Percentiles rank a stretch among this genome's conserved stretches.
Evolutionary conservation across 2,888 invertebrate genomes (phyloP).

Genomic region (Crossocerus cetratus): DNA sequence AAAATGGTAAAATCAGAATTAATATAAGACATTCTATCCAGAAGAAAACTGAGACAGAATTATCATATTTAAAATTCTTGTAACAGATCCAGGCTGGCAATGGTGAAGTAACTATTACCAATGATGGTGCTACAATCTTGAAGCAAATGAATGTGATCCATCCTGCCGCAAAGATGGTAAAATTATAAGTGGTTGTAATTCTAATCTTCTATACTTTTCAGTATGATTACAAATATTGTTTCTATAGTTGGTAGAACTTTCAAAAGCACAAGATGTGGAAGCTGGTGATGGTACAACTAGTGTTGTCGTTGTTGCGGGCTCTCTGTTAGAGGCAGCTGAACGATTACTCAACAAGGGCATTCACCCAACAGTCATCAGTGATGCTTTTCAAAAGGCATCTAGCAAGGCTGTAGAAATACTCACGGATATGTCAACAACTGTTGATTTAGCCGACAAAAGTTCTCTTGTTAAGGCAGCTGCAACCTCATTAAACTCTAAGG

Average conservation of each 20-base stretch:
- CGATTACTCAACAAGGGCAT: constrained; percentile 95
- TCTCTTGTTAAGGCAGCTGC: constrained; percentile 96
- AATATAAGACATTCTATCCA: neutral
- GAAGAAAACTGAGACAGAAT: neutral
- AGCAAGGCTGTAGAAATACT: constrained; percentile 87
- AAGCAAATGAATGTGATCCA: constrained; percentile 99
- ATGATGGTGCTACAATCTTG: constrained; percentile 99
- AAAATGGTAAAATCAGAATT: constrained; percentile 89
- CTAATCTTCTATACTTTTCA: neutral
- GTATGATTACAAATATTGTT: neutral
- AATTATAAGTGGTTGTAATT: neutral
- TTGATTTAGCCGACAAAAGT: constrained; percentile 91
- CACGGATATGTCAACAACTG: constrained; percentile 89
- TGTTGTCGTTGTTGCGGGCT: constrained; percentile 98
- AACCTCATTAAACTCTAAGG: constrained; percentile 98
- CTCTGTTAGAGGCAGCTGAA: constrained; percentile 95
- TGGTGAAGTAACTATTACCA: constrained; percentile 99
- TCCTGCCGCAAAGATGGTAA: constrained; percentile 99
- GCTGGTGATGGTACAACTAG: constrained; percentile 99
- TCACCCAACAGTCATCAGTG: constrained; percentile 98
- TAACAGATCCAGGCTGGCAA: constrained; percentile 94
- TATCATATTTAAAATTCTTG: neutral
- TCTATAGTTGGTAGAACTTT: constrained; percentile 94
- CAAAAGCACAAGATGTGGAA: constrained; percentile 98
- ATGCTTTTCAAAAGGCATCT: constrained; percentile 95